Evolutionary conservation across 2,888 invertebrate genomes (phyloP), one percentile per base, ranked within the genome.

Genomic region (Cantharis flavilabris): DNA sequence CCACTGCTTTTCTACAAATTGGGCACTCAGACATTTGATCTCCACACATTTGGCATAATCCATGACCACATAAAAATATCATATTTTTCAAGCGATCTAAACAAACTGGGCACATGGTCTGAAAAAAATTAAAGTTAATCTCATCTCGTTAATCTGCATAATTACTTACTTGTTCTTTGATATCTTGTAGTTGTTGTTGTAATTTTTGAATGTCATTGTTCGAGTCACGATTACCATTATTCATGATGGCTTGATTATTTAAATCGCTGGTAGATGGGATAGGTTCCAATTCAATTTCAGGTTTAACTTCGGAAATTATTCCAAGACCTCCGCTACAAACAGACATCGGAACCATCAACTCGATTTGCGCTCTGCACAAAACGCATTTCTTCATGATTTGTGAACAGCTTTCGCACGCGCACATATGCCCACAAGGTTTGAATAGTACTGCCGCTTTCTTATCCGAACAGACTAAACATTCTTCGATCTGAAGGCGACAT

Each of bases 51-150:
- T 98, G 98, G 88, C 98, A 98, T 80, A 98, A 96, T 82, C 98
- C 98, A 89, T 99, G 98, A 7, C 98, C 98, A 89, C 98, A 98
- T 67, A 98, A 92, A 91, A 98, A 98, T 84, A 98, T 98, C 98
- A 99, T 98, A 89, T 99, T 98, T 90, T 98, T 98, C 85, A 98
- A 91, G 33, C 98, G 94, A 90, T 99, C 98, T 90, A 99, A 91
- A 89, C 98, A 99, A 80, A 99, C 98, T 4, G 98, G 98, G 86
- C 98, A 99, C 95, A 98, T 97, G 1, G 98, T 98, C 97, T 98
- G 92, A 3, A 91, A 91, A 81, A 79, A 79, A 80, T 76, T 20
- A 69, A 64, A 10, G 18, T 28, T 28, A 9, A 9, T 28, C n/a
- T 9, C 14, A 3, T 1, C n/a, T 23, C 13, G 10, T 26, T 70